Percentiles rank a stretch among this genome's conserved stretches.
Evolutionary conservation across 2,888 invertebrate species (phyloP).

Genomic region (Megaustenia siamemsis): DNA sequence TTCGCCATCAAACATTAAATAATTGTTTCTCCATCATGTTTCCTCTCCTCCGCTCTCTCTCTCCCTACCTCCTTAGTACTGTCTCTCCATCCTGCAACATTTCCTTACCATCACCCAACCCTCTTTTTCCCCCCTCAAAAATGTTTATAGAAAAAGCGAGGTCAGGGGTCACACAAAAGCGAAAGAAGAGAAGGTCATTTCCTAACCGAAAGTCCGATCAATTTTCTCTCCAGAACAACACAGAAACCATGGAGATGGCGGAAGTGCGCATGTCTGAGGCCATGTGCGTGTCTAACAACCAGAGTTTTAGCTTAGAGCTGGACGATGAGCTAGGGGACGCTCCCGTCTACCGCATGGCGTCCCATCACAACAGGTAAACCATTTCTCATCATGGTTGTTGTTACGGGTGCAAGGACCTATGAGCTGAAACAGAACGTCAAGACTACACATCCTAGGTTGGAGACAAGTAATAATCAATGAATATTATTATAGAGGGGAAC

Average conservation of each 20-base stretch:
- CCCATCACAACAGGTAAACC: constrained; percentile 64
- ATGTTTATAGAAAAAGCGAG: neutral
- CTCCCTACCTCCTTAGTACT: neutral
- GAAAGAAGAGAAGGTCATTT: too few relatives aligned
- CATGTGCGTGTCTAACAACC: constrained; percentile 85
- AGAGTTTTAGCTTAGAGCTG: constrained; percentile 71
- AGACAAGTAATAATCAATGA: too few relatives aligned
- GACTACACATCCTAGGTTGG: too few relatives aligned
- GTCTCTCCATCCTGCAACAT: neutral
- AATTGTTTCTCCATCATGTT: neutral
- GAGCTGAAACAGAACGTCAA: too few relatives aligned
- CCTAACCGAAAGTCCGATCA: too few relatives aligned
- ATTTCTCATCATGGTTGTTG: too few relatives aligned
- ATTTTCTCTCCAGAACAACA: constrained; percentile 51
- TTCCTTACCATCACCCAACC: neutral
- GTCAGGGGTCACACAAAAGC: too few relatives aligned
- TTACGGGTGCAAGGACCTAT: too few relatives aligned
- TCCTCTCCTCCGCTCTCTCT: neutral
- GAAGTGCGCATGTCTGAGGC: constrained; percentile 90
- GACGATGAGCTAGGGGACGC: constrained; percentile 63
- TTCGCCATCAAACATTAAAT: neutral
- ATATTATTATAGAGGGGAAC: too few relatives aligned
- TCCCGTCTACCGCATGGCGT: constrained; percentile 66
- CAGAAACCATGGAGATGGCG: constrained; percentile 86
- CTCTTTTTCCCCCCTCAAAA: neutral